A percentile compares a stretch with the other conserved stretches of the same genome.
phyloP scores from a whole-genome alignment of 1,140 invertebrate species.

The Heliconius himera region DNA sequence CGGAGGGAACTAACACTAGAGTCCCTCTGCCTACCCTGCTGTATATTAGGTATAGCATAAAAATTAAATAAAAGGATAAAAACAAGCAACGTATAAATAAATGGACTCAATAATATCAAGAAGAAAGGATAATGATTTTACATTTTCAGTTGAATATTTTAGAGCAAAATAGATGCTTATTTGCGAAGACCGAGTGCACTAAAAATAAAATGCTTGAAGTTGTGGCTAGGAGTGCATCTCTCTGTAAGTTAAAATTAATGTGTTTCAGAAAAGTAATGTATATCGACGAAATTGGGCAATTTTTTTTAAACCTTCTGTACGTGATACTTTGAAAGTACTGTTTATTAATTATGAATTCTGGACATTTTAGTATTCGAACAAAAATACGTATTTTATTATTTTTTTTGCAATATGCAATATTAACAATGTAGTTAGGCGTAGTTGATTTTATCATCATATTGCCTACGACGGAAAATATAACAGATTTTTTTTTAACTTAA shows the following conservation, averaged over 20 bases:
- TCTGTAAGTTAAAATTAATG: constrained; percentile 24
- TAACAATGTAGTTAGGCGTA: too few species aligned
- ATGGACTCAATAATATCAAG: not conserved
- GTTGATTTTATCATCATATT: too few species aligned
- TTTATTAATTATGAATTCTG: not conserved
- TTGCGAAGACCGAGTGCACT: constrained; percentile 20
- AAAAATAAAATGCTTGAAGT: constrained; percentile 28
- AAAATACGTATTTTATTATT: not conserved
- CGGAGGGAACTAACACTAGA: too few species aligned
- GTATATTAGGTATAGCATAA: too few species aligned
- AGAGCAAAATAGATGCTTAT: constrained; percentile 22
- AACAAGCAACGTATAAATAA: not conserved
- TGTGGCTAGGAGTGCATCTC: constrained; percentile 10
- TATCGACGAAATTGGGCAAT: not conserved
- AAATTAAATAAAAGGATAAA: too few species aligned
- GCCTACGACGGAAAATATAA: too few species aligned
- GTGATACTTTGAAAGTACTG: not conserved
- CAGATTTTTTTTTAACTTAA: too few species aligned
- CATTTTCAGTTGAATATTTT: constrained; percentile 20
- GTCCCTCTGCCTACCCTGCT: too few species aligned
- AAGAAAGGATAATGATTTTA: constrained; percentile 6
- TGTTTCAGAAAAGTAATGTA: constrained; percentile 20
- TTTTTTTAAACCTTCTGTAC: not conserved
- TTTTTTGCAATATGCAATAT: not conserved
- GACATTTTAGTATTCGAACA: too few species aligned